Evolutionary conservation across 2,113 vertebrate genomes (phyloP).

Genomic region (Gymnocephalus cernua): DNA sequence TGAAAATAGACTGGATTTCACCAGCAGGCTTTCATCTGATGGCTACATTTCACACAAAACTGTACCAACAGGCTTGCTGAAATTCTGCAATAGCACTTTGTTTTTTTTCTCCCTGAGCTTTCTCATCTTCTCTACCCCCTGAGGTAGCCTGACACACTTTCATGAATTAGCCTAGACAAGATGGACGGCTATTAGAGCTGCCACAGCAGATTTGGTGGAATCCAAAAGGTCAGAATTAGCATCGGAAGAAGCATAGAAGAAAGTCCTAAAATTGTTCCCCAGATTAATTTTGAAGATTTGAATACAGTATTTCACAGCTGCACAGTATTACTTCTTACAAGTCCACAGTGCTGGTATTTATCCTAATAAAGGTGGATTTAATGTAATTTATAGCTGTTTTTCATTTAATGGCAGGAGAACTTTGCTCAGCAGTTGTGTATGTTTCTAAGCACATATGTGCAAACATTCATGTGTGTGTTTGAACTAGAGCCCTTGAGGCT

Average conservation of each 20-base stretch:
- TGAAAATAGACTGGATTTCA: conserved; percentile 49
- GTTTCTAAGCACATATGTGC: conserved; percentile 35
- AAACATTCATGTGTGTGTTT: conserved; percentile 63
- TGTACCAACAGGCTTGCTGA: conserved; percentile 48
- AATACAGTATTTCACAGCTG: conserved; percentile 60
- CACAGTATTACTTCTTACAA: conserved; percentile 42
- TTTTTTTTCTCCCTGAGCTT: conserved; percentile 26
- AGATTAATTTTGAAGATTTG: conserved; percentile 52
- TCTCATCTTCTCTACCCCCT: conserved; percentile 56
- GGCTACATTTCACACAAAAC: conserved; percentile 58
- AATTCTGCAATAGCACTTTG: conserved; percentile 42
- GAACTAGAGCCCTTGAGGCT: conserved; percentile 59
- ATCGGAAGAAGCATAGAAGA: conserved; percentile 52
- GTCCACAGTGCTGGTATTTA: conserved; percentile 60
- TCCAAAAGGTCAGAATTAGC: conserved; percentile 80
- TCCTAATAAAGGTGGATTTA: conserved; percentile 74
- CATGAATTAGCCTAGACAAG: conserved; percentile 76
- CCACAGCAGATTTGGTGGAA: conserved; percentile 73
- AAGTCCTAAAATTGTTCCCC: conserved; percentile 55
- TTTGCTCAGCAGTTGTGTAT: conserved; percentile 46
- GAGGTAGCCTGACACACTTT: conserved; percentile 76
- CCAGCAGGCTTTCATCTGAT: conserved; percentile 48
- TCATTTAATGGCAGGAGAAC: conserved; percentile 52
- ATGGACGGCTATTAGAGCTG: conserved; percentile 71
- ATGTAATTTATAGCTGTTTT: conserved; percentile 55